phyloP scores from a whole-genome alignment of 2,888 invertebrate species.

The Megaustenia siamemsis region DNA sequence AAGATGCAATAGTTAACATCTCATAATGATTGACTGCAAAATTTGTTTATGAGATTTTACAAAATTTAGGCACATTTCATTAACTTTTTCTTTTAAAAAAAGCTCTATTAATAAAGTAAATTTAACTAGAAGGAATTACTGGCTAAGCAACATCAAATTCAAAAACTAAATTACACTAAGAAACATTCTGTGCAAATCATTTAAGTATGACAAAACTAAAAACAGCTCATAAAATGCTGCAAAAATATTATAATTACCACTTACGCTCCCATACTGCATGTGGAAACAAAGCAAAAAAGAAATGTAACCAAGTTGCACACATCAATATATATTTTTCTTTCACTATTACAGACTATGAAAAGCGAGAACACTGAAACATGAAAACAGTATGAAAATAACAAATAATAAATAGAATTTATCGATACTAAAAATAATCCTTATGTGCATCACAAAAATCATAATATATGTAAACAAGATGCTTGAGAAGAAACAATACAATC shows the following conservation, averaged over 20 bases:
- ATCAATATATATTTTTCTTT: neutral
- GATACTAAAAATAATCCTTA: no score
- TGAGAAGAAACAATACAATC: no score
- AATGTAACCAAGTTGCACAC: slow-evolving; percentile 4
- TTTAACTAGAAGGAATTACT: neutral
- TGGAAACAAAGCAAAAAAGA: slow-evolving; percentile 62
- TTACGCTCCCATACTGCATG: slow-evolving; percentile 53
- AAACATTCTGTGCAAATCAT: neutral
- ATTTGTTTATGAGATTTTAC: no score
- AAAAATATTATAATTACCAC: slow-evolving; percentile 10
- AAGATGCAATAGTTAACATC: no score
- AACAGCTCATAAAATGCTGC: neutral
- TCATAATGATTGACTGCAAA: no score
- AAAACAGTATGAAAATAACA: no score
- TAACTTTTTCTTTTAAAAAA: neutral
- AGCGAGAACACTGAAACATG: no score
- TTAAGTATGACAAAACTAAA: neutral
- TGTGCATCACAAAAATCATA: no score
- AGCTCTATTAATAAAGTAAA: neutral
- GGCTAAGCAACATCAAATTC: neutral
- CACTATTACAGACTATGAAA: no score
- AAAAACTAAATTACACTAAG: neutral
- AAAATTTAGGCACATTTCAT: neutral
- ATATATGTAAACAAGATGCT: no score
- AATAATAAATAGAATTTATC: no score